Percentiles rank a stretch among this genome's conserved stretches.
phyloP scores from a whole-genome alignment of 2,797 vertebrate genomes.

The Eremophila alpestris region DNA sequence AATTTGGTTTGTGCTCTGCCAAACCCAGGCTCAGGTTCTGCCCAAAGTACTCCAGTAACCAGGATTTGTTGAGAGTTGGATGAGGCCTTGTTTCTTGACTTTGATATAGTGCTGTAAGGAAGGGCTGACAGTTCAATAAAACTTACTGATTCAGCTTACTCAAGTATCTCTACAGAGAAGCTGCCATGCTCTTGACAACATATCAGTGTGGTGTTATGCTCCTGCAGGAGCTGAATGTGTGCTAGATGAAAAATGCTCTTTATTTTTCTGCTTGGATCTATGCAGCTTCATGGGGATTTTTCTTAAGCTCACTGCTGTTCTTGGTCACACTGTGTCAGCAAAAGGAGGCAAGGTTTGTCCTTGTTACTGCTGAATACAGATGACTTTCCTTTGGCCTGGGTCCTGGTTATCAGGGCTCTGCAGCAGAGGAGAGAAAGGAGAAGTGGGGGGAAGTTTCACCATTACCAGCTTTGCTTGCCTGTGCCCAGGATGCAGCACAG shows the following conservation, averaged over 20 bases:
- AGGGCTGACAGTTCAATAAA: slow-evolving; percentile 26
- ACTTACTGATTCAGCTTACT: slow-evolving; percentile 44
- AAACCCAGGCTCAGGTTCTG: neutral
- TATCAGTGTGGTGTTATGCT: neutral
- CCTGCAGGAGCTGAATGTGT: slow-evolving; percentile 4
- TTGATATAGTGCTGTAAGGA: neutral
- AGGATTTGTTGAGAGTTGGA: neutral
- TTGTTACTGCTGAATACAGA: neutral
- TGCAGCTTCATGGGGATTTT: slow-evolving; percentile 4
- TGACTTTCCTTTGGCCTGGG: neutral
- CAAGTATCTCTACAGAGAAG: slow-evolving; percentile 4
- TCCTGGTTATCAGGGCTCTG: neutral
- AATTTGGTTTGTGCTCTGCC: neutral
- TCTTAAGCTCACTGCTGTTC: neutral
- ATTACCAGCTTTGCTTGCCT: neutral
- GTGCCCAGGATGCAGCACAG: neutral
- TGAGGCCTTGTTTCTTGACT: neutral
- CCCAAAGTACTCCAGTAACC: neutral
- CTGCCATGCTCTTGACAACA: neutral
- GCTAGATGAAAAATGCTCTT: neutral
- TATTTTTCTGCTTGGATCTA: neutral
- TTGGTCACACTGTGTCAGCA: neutral
- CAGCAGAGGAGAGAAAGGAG: neutral
- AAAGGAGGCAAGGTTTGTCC: neutral
- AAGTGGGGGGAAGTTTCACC: neutral